phyloP scores from a whole-genome alignment of 2,797 vertebrate species.

The Babyrousa celebensis region DNA sequence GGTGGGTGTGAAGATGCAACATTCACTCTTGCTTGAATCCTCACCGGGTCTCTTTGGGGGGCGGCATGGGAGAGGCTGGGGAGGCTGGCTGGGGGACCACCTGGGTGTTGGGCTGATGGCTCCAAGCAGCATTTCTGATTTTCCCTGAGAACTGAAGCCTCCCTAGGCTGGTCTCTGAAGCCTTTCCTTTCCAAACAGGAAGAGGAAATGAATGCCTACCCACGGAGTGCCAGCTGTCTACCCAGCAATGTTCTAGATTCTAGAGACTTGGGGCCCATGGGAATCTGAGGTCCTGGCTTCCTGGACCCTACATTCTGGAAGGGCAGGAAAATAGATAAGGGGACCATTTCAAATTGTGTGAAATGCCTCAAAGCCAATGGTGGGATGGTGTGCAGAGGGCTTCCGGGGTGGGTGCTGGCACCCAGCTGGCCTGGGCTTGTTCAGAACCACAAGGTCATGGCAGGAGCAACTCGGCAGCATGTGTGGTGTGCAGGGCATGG shows the following conservation, averaged over 20 bases:
- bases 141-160: rapidly evolving
- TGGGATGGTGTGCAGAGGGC: rapidly evolving
- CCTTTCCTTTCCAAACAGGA: neutral
- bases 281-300: no score
- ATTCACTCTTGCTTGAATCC: neutral
- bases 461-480: rapidly evolving
- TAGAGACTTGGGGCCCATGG: rapidly evolving
- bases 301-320: neutral
- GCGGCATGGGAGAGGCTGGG: no score
- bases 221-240: rapidly evolving
- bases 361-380: neutral
- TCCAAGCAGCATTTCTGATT: neutral
- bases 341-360: rapidly evolving
- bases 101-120: rapidly evolving
- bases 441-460: no score
- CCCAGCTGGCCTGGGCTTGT: neutral
- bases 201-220: rapidly evolving
- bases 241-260: neutral
- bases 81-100: neutral
- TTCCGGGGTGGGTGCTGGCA: rapidly evolving
- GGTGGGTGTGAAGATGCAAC: rapidly evolving
- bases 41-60: neutral
- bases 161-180: neutral
- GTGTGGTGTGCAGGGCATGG: rapidly evolving
- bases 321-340: rapidly evolving